Evolutionary conservation across 1,140 invertebrate species (phyloP).

Genomic region (Bombus haemorrhoidalis): DNA sequence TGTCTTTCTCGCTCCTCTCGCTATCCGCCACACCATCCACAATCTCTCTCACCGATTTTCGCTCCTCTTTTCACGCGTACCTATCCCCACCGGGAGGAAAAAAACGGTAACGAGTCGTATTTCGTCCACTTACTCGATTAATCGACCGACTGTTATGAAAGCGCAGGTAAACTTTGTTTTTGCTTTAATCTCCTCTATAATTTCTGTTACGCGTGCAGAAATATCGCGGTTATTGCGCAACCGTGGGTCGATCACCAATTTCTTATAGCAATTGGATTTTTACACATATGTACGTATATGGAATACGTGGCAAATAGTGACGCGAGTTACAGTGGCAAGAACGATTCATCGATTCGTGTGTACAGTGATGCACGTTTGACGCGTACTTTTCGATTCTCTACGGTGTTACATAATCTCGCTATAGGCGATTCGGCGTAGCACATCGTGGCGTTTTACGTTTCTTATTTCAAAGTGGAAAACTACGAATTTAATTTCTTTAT

Average conservation of each 20-base stretch:
- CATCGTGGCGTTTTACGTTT: neutral
- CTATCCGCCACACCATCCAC: neutral
- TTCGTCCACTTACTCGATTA: conserved; percentile 23
- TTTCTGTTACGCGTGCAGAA: neutral
- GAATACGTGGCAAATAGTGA: too few relatives aligned
- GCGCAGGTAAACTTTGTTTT: neutral
- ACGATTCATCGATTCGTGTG: neutral
- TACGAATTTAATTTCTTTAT: neutral
- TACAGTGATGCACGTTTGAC: neutral
- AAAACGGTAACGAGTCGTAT: neutral
- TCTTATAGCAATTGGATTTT: neutral
- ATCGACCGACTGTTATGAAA: neutral
- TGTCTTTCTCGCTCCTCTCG: neutral
- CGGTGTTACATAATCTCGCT: conserved; percentile 4
- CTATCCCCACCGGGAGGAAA: neutral
- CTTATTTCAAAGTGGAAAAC: neutral
- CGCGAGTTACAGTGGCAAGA: neutral
- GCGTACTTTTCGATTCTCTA: neutral
- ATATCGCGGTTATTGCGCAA: conserved; percentile 21
- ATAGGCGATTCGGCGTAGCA: too few relatives aligned
- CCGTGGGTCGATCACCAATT: neutral
- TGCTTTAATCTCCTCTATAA: neutral
- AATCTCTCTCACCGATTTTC: neutral
- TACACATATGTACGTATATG: neutral
- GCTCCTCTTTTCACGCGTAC: conserved; percentile 21